Evolutionary conservation across 2,113 vertebrate genomes (phyloP).

Genomic region (Solenodon paradoxus): DNA sequence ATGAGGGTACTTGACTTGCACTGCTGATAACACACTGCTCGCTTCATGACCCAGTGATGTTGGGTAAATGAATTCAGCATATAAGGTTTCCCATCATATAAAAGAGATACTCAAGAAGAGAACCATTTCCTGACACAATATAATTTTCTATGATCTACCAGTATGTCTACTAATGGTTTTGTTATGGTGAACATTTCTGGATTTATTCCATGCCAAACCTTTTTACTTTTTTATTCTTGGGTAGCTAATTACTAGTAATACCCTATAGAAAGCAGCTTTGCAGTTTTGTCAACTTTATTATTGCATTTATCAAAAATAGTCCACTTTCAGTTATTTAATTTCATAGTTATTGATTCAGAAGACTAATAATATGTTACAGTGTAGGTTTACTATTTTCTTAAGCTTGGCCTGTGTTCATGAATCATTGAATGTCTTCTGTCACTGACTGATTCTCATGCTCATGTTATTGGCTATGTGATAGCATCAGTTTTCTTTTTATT

Average conservation of each 20-base stretch:
- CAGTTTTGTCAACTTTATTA: background rate
- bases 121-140: background rate
- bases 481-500: constrained; percentile 14
- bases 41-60: background rate
- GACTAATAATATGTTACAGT: constrained; percentile 3
- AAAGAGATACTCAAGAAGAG: background rate
- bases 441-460: background rate
- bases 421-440: constrained; percentile 43
- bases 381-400: constrained; percentile 42
- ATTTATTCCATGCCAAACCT: background rate
- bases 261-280: background rate
- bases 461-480: constrained; percentile 51
- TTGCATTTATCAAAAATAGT: constrained; percentile 11
- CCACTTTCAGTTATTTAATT: constrained; percentile 48
- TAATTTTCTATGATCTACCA: background rate
- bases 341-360: constrained; percentile 45
- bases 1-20: too few species aligned
- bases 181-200: background rate
- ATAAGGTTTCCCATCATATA: constrained; percentile 21
- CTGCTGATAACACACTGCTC: background rate
- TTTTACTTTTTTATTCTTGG: constrained; percentile 7
- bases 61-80: background rate
- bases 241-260: background rate
- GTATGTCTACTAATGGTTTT: background rate
- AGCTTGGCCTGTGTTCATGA: constrained; percentile 56